A percentile compares a stretch with the other conserved stretches of the same genome.
These are phyloP conservation scores for Vannuccia rotundouncinata DNA, from an alignment of 2,888 invertebrate species.

Conservation along the genomic window DNA sequence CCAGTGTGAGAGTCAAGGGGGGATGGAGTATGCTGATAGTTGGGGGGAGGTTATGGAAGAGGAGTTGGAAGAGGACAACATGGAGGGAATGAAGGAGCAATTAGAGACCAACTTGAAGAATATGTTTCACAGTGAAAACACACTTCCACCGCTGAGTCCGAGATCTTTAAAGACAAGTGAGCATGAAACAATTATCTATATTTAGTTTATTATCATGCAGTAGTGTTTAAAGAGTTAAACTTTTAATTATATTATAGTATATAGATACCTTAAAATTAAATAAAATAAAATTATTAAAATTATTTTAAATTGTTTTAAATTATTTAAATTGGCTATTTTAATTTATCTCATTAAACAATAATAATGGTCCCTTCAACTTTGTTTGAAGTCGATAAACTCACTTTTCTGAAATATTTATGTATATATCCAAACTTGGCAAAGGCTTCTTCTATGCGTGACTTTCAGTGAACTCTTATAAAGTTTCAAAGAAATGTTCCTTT, in stretches of 20 bases:
- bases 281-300: too few relatives aligned
- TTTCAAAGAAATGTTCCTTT: not conserved
- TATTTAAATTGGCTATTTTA: not conserved
- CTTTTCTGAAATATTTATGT: not conserved
- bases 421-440: not conserved
- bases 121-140: too few relatives aligned
- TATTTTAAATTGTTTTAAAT: not conserved
- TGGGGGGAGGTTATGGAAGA: too few relatives aligned
- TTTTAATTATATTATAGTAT: too few relatives aligned
- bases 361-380: not conserved
- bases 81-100: too few relatives aligned
- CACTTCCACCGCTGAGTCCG: not conserved
- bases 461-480: not conserved
- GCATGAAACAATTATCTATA: not conserved
- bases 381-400: not conserved
- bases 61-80: too few relatives aligned
- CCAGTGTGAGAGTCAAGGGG: too few relatives aligned
- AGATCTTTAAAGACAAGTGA: not conserved
- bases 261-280: too few relatives aligned
- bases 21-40: too few relatives aligned
- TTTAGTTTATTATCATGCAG: not conserved
- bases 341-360: not conserved
- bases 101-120: too few relatives aligned
- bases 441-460: not conserved
- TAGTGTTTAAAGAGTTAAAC: too few relatives aligned